These are phyloP conservation scores for Sebastes schlegelii DNA, from an alignment of 2,113 vertebrate species.

Conservation along the genomic window DNA sequence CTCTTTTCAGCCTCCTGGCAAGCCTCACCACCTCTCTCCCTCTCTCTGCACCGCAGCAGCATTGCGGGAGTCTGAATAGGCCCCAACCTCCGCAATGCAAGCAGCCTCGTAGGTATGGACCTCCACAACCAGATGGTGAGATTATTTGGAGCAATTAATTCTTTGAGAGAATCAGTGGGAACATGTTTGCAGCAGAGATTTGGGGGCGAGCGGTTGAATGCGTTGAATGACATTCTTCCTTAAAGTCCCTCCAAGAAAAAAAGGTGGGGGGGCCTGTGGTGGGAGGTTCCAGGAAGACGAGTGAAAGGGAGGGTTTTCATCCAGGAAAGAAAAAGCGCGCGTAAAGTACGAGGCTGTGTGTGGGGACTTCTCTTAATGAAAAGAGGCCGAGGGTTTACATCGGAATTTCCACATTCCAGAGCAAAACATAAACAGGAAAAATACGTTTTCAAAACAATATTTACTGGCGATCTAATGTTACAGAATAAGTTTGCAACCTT, in stretches of 20 bases:
- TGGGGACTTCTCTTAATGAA: slow-evolving; percentile 86
- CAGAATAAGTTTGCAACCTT: background rate
- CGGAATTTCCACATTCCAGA: slow-evolving; percentile 71
- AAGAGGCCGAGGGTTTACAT: slow-evolving; percentile 49
- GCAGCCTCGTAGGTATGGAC: slow-evolving; percentile 94
- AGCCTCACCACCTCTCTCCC: slow-evolving; percentile 83
- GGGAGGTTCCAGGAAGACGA: slow-evolving; percentile 62
- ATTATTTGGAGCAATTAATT: slow-evolving; percentile 99
- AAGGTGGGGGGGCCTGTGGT: slow-evolving; percentile 32
- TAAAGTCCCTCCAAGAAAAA: slow-evolving; percentile 82
- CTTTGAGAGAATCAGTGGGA: slow-evolving; percentile 98
- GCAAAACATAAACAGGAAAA: slow-evolving; percentile 46
- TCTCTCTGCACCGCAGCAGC: slow-evolving; percentile 74
- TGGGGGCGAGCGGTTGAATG: slow-evolving; percentile 88
- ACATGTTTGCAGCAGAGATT: slow-evolving; percentile 93
- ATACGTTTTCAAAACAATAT: background rate
- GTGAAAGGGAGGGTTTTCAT: slow-evolving; percentile 68
- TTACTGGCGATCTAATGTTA: background rate
- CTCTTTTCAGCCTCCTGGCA: slow-evolving; percentile 90
- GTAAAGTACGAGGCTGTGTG: slow-evolving; percentile 57
- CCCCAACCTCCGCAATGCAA: slow-evolving; percentile 89
- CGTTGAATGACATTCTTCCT: slow-evolving; percentile 88
- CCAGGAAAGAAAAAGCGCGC: slow-evolving; percentile 75
- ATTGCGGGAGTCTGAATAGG: slow-evolving; percentile 89
- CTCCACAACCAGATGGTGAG: slow-evolving; percentile 97